Evolutionary conservation across 2,113 vertebrate species (phyloP).

Genomic region (Prolemur simus): DNA sequence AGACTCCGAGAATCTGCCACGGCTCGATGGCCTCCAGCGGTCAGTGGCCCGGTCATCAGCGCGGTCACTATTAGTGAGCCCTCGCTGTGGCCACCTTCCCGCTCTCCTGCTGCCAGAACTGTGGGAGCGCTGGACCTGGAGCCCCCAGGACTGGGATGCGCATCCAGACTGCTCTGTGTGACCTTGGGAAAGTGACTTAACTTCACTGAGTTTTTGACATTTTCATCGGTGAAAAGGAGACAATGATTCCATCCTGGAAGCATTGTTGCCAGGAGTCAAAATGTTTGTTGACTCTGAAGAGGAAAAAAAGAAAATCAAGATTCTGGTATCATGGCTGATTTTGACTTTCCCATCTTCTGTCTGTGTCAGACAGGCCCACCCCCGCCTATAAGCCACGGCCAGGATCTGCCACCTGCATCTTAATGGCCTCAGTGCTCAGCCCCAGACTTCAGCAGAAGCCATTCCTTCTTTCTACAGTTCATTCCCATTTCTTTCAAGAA

Average conservation of each 20-base stretch:
- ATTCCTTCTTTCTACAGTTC: neutral
- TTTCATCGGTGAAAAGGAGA: neutral
- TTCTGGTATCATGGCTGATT: neutral
- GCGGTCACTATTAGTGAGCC: conserved; percentile 44
- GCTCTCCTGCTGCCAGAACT: neutral
- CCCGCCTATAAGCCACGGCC: fast-evolving
- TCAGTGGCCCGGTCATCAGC: neutral
- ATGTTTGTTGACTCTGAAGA: neutral
- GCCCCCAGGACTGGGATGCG: neutral
- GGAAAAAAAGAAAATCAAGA: neutral
- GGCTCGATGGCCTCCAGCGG: neutral
- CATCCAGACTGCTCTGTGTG: neutral
- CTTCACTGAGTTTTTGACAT: neutral
- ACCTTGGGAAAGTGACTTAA: conserved; percentile 8
- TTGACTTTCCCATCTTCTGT: neutral
- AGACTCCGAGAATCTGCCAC: neutral
- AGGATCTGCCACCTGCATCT: neutral
- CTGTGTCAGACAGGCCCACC: too few species aligned
- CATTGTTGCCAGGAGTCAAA: neutral
- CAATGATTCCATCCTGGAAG: neutral
- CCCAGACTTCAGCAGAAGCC: neutral
- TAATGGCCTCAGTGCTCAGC: neutral
- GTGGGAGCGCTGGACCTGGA: neutral
- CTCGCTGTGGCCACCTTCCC: neutral
- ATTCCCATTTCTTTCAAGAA: neutral